Evolutionary conservation across 1,140 invertebrate genomes (phyloP).

Genomic region (Saccostrea glomerata): DNA sequence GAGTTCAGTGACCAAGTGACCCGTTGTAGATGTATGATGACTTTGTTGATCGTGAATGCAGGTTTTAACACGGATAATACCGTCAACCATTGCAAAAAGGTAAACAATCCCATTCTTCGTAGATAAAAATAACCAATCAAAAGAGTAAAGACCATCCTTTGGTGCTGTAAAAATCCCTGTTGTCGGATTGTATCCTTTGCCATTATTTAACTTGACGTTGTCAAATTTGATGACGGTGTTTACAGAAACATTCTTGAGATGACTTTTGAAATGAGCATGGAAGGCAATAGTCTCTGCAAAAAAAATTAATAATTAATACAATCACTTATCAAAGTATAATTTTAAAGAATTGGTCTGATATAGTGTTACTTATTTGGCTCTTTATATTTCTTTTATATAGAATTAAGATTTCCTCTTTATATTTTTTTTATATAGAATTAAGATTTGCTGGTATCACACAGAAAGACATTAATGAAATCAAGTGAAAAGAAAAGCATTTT

Average conservation of each 20-base stretch:
- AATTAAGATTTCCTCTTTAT: no score
- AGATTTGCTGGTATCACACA: no score
- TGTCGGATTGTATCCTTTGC: background rate
- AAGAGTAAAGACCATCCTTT: conserved; percentile 3
- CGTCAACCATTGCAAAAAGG: background rate
- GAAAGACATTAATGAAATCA: no score
- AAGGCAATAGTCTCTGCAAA: background rate
- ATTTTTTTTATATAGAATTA: no score
- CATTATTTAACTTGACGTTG: conserved; percentile 16
- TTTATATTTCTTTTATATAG: no score
- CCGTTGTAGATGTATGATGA: background rate
- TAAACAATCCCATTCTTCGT: background rate
- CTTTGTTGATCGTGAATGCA: background rate
- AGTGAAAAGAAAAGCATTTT: no score
- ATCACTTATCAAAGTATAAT: no score
- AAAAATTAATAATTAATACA: no score
- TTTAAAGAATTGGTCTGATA: no score
- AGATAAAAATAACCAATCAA: background rate
- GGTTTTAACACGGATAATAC: background rate
- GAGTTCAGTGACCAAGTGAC: background rate
- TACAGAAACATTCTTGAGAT: background rate
- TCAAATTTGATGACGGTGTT: background rate
- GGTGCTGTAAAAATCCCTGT: conserved; percentile 38
- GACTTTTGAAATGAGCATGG: background rate
- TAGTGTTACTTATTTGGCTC: no score